These are phyloP conservation scores for Elgonia sp. DNA, from an alignment of 2,888 invertebrate species.

Conservation along the genomic window DNA sequence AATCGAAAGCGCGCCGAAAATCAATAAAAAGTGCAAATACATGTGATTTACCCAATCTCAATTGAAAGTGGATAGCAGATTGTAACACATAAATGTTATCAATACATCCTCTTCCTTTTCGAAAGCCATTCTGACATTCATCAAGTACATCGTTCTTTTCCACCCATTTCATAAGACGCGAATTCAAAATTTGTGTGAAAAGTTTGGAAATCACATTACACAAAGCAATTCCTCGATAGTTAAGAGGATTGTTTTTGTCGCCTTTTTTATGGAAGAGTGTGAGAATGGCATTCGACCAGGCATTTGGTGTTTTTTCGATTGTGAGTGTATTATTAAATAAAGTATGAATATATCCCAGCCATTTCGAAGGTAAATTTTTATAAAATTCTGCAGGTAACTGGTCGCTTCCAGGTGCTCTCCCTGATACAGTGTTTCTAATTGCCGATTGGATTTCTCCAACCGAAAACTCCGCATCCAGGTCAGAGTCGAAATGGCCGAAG, in stretches of 20 bases:
- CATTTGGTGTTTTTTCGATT: no score
- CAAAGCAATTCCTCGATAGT: background rate
- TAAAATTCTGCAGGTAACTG: no score
- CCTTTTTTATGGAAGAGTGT: conserved; percentile 1
- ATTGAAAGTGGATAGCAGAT: background rate
- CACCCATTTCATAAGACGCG: background rate
- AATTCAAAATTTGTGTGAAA: conserved; percentile 1
- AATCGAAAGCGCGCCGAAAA: background rate
- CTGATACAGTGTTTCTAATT: no score
- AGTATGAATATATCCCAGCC: no score
- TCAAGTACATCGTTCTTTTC: background rate
- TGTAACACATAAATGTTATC: conserved; percentile 3
- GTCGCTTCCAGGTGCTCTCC: no score
- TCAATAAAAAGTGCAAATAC: conserved; percentile 3
- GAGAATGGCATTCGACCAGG: no score
- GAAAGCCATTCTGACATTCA: background rate
- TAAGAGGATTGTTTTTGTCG: background rate
- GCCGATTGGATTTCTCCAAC: no score
- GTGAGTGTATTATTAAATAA: no score
- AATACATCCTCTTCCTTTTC: background rate
- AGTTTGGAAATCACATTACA: background rate
- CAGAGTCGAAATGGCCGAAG: no score
- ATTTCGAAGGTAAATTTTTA: no score
- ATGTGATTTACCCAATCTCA: background rate
- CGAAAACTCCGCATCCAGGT: no score